Base-by-base conservation (phyloP, 2,888 invertebrate species). In the Trachelus troglodyta region DNA sequence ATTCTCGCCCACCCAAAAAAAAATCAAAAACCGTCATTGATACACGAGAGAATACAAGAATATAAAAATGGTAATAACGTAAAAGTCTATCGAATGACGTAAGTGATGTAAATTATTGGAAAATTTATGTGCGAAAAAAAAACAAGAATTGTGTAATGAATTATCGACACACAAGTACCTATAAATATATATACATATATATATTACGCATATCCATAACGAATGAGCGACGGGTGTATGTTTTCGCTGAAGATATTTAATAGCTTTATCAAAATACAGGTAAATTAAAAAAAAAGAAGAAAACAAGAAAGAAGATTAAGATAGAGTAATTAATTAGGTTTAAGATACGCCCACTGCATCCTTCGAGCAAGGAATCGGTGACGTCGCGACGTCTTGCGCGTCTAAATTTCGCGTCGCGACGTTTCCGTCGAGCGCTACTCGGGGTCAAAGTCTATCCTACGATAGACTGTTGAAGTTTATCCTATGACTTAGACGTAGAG, bases 221-320 rank as follows among this genome's bases (percentile, higher is more conserved):
- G 56, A 56, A 56, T 56, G 56, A 56, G 23, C 56, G 56, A 9
- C 56, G 56, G 23, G 56, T 56, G 56, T 78, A 75, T 37, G 76
- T 78, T 78, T 78, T 78, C 73, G 78, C 75, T 40, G 71, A 78
- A 35, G 75, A 77, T 56, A 69, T 77, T 37, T 77, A 75, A 78
- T 78, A 76, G 73, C 75, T 76, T 78, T 78, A 78, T 78, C 76
- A 23, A 76, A 76, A 40, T 56, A 76, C 69, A 68, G n/a, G 31
- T 68, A n/a, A 76, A 34, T 37, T 12, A 56, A 12, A 76, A 30
- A 76, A 68, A 56, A 75, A 34, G 56, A 74, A 76, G 23, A 69
- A 69, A 76, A 40, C 56, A 37, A 31, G 35, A 69, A 31, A 56
- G 23, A 56, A 56, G 23, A 23, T 56, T 56, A 23, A 56, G 23